Conservation (phyloP, 2,113 vertebrate genomes). For the Microcebus murinus region DNA sequence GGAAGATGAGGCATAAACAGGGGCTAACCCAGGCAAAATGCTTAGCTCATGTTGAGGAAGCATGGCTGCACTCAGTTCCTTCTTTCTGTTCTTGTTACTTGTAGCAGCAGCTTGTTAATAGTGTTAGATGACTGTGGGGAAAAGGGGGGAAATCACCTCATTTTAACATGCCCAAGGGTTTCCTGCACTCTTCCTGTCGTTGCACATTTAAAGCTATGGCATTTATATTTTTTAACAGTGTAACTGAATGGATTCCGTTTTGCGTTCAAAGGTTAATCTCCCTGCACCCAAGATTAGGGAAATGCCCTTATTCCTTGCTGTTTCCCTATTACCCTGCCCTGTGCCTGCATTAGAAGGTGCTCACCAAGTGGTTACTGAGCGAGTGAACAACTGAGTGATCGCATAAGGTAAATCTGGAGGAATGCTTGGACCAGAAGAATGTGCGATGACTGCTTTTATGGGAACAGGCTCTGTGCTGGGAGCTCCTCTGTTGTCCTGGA, state of each 20-base stretch:
- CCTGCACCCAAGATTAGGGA: neutral
- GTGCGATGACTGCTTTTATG: rapidly evolving
- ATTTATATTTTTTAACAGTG: neutral
- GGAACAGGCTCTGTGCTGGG: neutral
- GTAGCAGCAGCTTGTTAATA: neutral
- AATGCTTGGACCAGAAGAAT: neutral
- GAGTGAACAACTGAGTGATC: rapidly evolving
- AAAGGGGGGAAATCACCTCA: neutral
- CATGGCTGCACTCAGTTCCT: neutral
- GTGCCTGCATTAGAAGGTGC: neutral
- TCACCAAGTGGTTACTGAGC: neutral
- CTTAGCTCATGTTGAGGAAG: neutral
- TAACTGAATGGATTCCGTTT: neutral
- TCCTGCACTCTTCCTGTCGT: rapidly evolving
- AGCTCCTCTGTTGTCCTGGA: neutral
- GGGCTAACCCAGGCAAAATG: no score
- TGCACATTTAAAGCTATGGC: neutral
- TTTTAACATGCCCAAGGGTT: no score
- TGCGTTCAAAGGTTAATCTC: neutral
- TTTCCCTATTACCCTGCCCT: neutral
- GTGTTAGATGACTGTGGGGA: neutral
- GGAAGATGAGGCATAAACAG: neutral
- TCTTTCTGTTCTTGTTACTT: neutral
- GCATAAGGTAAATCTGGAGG: neutral
- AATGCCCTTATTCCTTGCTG: no score